These are phyloP conservation scores for Scrobipalpa atriplicella DNA, from an alignment of 2,888 invertebrate genomes.

Conservation along the genomic window DNA sequence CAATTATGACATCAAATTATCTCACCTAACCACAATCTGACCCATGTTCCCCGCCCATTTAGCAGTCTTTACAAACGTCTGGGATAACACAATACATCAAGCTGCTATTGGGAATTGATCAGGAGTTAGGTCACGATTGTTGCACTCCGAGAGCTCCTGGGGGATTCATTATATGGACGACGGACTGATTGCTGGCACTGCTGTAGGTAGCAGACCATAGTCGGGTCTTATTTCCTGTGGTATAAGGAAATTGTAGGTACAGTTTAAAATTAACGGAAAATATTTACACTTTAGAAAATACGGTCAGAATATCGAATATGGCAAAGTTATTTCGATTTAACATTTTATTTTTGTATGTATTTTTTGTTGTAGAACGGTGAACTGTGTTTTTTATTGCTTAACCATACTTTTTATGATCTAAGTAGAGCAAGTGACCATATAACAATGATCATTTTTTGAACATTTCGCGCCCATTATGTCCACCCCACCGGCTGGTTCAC, in stretches of 20 bases:
- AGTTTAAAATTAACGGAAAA: too few relatives aligned
- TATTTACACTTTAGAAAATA: too few relatives aligned
- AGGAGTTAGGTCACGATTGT: slow-evolving; percentile 76
- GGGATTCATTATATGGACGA: slow-evolving; percentile 77
- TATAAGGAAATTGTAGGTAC: too few relatives aligned
- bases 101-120: slow-evolving; percentile 72
- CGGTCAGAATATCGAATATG: too few relatives aligned
- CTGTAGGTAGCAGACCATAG: slow-evolving; percentile 11
- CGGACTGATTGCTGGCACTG: slow-evolving; percentile 64
- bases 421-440: neutral
- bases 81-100: slow-evolving; percentile 57
- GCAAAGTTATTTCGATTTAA: too few relatives aligned
- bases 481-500: slow-evolving; percentile 25
- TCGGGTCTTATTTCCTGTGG: neutral
- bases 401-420: neutral
- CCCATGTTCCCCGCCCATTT: slow-evolving; percentile 22
- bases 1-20: slow-evolving; percentile 12
- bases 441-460: neutral
- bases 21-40: neutral
- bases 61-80: slow-evolving; percentile 31
- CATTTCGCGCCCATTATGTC: neutral
- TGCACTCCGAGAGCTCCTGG: slow-evolving; percentile 66
- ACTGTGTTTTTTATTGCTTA: too few relatives aligned
- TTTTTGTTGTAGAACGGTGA: too few relatives aligned
- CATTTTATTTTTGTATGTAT: too few relatives aligned